Conservation (phyloP, 2,888 invertebrate species). For the Allygus modestus region DNA sequence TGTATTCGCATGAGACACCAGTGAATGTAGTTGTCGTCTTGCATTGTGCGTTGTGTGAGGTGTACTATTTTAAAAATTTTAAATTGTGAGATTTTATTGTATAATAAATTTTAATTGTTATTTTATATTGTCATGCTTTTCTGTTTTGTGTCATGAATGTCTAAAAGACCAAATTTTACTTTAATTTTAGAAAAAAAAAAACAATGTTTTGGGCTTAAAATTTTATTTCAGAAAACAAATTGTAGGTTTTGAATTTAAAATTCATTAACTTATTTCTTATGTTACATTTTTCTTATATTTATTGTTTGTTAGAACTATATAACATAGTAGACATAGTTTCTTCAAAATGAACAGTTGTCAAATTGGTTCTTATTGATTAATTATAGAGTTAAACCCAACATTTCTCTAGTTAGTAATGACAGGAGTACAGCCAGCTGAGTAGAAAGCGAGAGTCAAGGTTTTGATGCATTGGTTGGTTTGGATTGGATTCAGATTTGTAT, state of each 20-base stretch:
- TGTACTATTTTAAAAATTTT: conserved; percentile 15
- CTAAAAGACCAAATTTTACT: not conserved
- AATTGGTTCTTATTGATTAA: not conserved
- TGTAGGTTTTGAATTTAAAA: too few relatives aligned
- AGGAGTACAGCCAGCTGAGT: too few relatives aligned
- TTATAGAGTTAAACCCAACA: not conserved
- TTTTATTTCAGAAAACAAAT: too few relatives aligned
- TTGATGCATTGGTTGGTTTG: not conserved
- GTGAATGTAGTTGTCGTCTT: conserved; percentile 24
- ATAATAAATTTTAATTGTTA: not conserved
- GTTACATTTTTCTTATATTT: too few relatives aligned
- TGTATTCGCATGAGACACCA: conserved; percentile 36
- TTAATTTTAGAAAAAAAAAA: not conserved
- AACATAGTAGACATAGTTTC: too few relatives aligned
- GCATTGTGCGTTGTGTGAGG: conserved; percentile 33
- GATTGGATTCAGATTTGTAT: not conserved
- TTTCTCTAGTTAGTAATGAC: too few relatives aligned
- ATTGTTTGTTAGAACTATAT: too few relatives aligned
- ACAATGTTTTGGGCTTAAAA: not conserved
- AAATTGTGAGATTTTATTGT: not conserved
- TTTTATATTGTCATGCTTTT: not conserved
- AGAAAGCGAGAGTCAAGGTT: not conserved
- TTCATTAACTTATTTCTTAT: too few relatives aligned
- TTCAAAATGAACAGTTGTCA: too few relatives aligned
- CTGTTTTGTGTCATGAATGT: not conserved